phyloP scores from a whole-genome alignment of 2,888 invertebrate genomes.

The Scaptomyza caliginosa region DNA sequence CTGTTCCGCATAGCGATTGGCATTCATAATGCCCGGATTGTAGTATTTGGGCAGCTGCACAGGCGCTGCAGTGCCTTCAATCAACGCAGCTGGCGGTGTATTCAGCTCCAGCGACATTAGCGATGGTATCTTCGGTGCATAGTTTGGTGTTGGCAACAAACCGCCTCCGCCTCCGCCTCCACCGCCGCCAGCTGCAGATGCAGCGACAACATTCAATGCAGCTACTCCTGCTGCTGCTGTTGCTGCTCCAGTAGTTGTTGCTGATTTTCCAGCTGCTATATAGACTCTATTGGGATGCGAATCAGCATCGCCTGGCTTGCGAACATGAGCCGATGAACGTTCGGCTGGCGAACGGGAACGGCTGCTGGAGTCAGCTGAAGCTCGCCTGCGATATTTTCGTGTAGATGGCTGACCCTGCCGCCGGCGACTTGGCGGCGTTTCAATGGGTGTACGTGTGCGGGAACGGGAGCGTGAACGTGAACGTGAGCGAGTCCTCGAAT shows the following conservation, averaged over 20 bases:
- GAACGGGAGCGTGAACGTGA: slow-evolving; percentile 66
- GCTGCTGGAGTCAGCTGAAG: slow-evolving; percentile 58
- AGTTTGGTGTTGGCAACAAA: slow-evolving; percentile 65
- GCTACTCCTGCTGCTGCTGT: slow-evolving; percentile 10
- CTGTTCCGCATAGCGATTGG: slow-evolving; percentile 93
- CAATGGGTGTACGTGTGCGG: slow-evolving; percentile 49
- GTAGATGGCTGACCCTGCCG: slow-evolving; percentile 21
- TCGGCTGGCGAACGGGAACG: slow-evolving; percentile 58
- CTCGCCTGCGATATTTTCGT: slow-evolving; percentile 59
- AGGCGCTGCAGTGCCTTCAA: slow-evolving; percentile 33
- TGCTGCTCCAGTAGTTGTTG: background rate
- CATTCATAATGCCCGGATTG: slow-evolving; percentile 89
- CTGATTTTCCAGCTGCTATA: slow-evolving; percentile 19
- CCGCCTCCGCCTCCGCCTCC: slow-evolving; percentile 44
- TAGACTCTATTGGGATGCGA: slow-evolving; percentile 12
- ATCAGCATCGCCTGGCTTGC: slow-evolving; percentile 25
- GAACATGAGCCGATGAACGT: slow-evolving; percentile 3
- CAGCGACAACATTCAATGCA: slow-evolving; percentile 15
- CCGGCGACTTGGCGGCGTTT: slow-evolving; percentile 8
- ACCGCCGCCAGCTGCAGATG: slow-evolving; percentile 14
- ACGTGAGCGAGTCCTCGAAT: slow-evolving; percentile 52
- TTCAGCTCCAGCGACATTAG: slow-evolving; percentile 73
- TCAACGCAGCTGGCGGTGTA: slow-evolving; percentile 21
- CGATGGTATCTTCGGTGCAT: slow-evolving; percentile 68
- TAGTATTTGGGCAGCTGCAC: slow-evolving; percentile 88